Evolutionary conservation across 2,888 invertebrate genomes (phyloP).

Genomic region (Eumacrocentrus americanus): DNA sequence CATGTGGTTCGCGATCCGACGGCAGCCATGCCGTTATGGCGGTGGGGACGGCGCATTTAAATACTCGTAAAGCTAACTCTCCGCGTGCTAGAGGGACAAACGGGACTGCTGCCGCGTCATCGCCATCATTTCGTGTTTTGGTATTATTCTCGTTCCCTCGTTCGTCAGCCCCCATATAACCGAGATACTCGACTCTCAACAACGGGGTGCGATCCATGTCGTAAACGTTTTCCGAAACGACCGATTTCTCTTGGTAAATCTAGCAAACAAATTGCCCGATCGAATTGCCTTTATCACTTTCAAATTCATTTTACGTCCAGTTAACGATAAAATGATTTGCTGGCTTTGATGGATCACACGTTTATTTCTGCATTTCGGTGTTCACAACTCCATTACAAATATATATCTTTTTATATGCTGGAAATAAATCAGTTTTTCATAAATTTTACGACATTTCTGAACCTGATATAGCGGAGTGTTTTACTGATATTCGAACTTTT

Average conservation of each 20-base stretch:
- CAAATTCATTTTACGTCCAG: constrained; percentile 23
- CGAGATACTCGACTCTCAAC: constrained; percentile 25
- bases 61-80: constrained; percentile 41
- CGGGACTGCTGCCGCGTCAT: constrained; percentile 36
- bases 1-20: constrained; percentile 46
- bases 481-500: too few relatives aligned
- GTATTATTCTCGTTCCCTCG: constrained; percentile 26
- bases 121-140: constrained; percentile 29
- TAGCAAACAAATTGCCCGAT: constrained; percentile 34
- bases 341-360: constrained; percentile 1
- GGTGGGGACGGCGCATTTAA: constrained; percentile 43
- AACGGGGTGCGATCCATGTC: constrained; percentile 31
- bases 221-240: constrained; percentile 35
- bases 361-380: neutral
- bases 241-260: constrained; percentile 33
- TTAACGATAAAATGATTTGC: constrained; percentile 21
- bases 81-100: constrained; percentile 30
- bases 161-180: constrained; percentile 28
- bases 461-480: neutral
- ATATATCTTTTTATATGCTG: neutral
- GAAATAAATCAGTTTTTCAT: neutral
- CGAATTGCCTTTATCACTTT: constrained; percentile 23
- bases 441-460: neutral
- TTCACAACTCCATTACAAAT: neutral
- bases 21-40: constrained; percentile 46